A percentile compares a stretch with the other conserved stretches of the same genome.
These are phyloP conservation scores for Apistogramma diplotaenia DNA, from an alignment of 2,113 vertebrate species.

Conservation along the genomic window DNA sequence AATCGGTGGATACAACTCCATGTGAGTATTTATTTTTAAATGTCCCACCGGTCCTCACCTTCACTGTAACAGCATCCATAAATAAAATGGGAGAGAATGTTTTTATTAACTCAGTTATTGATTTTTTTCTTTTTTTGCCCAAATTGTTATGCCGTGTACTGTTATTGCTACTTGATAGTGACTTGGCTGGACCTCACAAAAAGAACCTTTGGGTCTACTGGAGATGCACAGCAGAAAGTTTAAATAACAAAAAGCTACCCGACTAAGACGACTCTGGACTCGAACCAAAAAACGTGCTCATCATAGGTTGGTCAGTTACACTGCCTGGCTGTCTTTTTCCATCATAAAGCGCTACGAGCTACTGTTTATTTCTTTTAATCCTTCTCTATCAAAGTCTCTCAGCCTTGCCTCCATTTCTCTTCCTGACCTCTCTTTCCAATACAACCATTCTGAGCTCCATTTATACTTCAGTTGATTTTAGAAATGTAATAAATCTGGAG, in stretches of 20 bases:
- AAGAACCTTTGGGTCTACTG: neutral
- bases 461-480: slow-evolving; percentile 34
- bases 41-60: neutral
- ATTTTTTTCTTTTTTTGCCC: slow-evolving; percentile 24
- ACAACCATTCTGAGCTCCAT: slow-evolving; percentile 8
- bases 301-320: neutral
- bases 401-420: neutral
- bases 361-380: slow-evolving; percentile 26
- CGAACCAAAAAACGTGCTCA: neutral
- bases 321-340: neutral
- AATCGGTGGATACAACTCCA: too few species aligned
- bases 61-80: neutral
- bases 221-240: slow-evolving; percentile 8
- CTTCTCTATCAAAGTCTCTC: neutral
- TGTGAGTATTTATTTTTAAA: too few species aligned
- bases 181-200: neutral
- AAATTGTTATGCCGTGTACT: slow-evolving; percentile 1
- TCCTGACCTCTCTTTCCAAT: slow-evolving; percentile 35
- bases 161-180: slow-evolving; percentile 37
- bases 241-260: neutral
- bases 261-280: neutral
- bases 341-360: neutral
- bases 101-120: neutral
- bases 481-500: slow-evolving; percentile 37
- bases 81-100: neutral